Base-by-base conservation (phyloP, 2,888 invertebrate genomes). In the Macaria notata region DNA sequence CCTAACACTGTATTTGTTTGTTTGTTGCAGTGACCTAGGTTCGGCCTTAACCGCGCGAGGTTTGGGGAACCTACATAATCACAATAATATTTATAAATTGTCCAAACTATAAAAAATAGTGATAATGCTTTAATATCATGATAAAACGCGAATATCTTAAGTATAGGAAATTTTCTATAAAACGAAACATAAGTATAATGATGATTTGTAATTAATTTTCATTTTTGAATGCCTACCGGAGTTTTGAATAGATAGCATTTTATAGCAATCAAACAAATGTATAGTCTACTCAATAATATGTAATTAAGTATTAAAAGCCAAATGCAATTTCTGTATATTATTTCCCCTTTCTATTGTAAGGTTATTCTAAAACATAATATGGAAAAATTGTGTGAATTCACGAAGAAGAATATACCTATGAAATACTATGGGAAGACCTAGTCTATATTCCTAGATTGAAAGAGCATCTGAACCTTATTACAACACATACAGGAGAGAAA, bases 221-320 rank as follows among this genome's bases (percentile, higher is more conserved):
- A 75, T 84, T 89, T 88, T 86, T 83, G 83, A 86, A 88, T 83
- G 91, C 89, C 89, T 91, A 90, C 88, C 84, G 84, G 82, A 87
- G 84, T 88, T 88, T 86, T 88, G 86, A 87, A 87, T 91, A 90
- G 90, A 88, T 90, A 91, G 91, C 89, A 89, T 91, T 91, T 91
- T 90, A 90, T 91, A 91, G 90, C 86, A 90, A 87, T 87, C 84
- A 89, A 88, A 86, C 84, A 87, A 87, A 88, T 89, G 89, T 90
- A 90, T 90, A 90, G 89, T 88, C 86, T 91, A 90, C 84, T 90
- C 90, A 79, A 88, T 88, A 88, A 87, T 84, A 87, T 89, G 84
- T 89, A 87, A 88, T 88, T 90, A 91, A 91, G 89, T 86, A 90
- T 89, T 90, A 91, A 91, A 91, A 90, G 87, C 88, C 88, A 90